Base-by-base conservation (phyloP, 2,888 invertebrate genomes). In the Bombyx huttoni region DNA sequence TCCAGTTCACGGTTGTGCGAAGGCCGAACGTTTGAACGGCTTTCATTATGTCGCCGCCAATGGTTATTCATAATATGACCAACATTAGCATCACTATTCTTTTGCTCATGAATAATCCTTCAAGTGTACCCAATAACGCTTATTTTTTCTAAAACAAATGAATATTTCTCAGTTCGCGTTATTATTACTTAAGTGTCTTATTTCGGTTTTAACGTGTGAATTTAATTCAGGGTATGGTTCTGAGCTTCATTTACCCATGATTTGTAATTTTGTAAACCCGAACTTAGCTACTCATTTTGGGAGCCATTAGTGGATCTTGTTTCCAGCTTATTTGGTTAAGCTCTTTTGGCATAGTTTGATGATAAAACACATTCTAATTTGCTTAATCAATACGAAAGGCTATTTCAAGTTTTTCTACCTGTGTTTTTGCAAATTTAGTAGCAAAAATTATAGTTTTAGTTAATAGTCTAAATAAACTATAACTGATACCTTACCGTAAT, bases 1-100 rank as follows among this genome's bases (percentile, higher is more conserved):
- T 60, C 24, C 65, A 63, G 70, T 74, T 72, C 68, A 73, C 66
- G 75, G 73, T 75, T 75, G 68, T 71, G 74, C 72, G 83, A 84
- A 83, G 86, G 83, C 80, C 80, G 73, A 65, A 64, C 63, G 65
- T 67, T 67, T 61, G 64, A 74, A 70, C 70, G 67, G 63, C 67
- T 64, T 61, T 63, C 71, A 81, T 84, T 86, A 79, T 82, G 66
- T 67, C 59, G 58, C 61, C 67, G 68, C 68, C 67, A 69, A 58
- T 60, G 58, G 63, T 73, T 70, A 72, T 78, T 73, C 75, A 73
- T 67, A 59, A 63, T 40, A 40, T 40, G 53, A 59, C 56, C 58
- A 60, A 64, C 77, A 84, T 87, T 85, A 78, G 75, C 83, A 85
- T 86, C 71, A 67, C 71, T 74, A 78, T 82, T 80, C 80, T 78